A percentile compares a stretch with the other conserved stretches of the same genome.
Conservation (phyloP, 2,888 invertebrate species). For the Aporophyla lueneburgensis region DNA sequence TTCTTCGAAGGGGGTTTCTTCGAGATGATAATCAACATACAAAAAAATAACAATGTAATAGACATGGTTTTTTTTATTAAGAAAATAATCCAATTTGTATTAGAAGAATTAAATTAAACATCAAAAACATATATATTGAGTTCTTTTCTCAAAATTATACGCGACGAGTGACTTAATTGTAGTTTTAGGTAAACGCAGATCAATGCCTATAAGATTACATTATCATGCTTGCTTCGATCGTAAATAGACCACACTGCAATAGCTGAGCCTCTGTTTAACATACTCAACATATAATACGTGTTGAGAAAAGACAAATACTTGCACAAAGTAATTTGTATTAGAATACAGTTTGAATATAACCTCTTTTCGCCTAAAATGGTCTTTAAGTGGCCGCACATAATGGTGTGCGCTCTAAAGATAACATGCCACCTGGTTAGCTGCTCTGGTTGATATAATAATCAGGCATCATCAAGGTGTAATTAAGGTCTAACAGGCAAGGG, state of each 20-base stretch:
- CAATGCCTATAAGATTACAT: neutral
- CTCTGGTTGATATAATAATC: slow-evolving; percentile 32
- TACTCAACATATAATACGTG: slow-evolving; percentile 48
- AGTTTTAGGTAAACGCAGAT: slow-evolving; percentile 11
- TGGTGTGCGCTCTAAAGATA: slow-evolving; percentile 30
- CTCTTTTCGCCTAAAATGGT: slow-evolving; percentile 38
- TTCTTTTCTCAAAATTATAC: neutral
- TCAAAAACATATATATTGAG: too few species aligned
- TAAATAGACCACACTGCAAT: slow-evolving; percentile 39
- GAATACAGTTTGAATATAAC: slow-evolving; percentile 27
- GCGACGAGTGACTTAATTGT: slow-evolving; percentile 1
- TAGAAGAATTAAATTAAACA: too few species aligned
- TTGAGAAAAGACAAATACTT: slow-evolving; percentile 24
- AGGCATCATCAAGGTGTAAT: slow-evolving; percentile 11
- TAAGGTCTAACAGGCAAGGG: slow-evolving; percentile 8
- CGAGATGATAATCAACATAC: too few species aligned
- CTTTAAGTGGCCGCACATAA: slow-evolving; percentile 6
- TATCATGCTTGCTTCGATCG: slow-evolving; percentile 1
- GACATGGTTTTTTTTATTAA: too few species aligned
- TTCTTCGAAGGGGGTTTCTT: too few species aligned
- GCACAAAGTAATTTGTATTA: slow-evolving; percentile 44
- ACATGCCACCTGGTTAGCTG: slow-evolving; percentile 35
- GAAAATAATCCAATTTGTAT: too few species aligned
- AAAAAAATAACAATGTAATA: too few species aligned
- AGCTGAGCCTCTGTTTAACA: slow-evolving; percentile 16